Conservation (phyloP, 2,113 vertebrate species). For the Ciconia maguari region DNA sequence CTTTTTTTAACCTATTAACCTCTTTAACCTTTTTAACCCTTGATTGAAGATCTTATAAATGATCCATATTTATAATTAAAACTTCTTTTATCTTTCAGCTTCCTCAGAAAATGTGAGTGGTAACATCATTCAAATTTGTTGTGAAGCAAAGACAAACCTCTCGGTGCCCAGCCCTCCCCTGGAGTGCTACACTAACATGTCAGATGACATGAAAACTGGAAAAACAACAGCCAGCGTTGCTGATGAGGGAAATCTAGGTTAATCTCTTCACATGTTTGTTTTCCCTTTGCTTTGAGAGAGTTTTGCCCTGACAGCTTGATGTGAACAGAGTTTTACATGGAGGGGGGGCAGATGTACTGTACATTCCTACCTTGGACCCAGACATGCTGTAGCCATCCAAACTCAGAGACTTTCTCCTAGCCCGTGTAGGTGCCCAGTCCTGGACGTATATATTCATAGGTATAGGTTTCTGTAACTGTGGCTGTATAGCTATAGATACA, state of each 20-base stretch:
- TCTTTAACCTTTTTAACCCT: neutral
- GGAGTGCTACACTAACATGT: neutral
- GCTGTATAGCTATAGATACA: neutral
- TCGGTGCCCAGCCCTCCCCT: accelerated
- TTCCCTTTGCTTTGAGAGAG: neutral
- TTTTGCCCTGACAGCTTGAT: neutral
- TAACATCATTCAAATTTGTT: neutral
- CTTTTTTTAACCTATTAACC: neutral
- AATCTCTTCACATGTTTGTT: neutral
- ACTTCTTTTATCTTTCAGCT: neutral
- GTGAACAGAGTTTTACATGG: neutral
- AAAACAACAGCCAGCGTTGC: accelerated
- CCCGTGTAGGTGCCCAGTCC: neutral
- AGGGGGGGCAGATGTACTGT: neutral
- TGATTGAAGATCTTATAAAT: neutral
- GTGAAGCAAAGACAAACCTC: accelerated
- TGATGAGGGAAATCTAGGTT: accelerated
- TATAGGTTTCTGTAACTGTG: neutral
- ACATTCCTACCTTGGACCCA: neutral
- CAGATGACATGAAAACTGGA: accelerated
- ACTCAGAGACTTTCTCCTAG: neutral
- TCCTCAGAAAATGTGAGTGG: neutral
- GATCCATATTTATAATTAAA: neutral
- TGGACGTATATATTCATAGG: neutral
- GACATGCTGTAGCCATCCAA: neutral